Evolutionary conservation across 2,113 vertebrate species (phyloP), one percentile per base, ranked within the genome.

Genomic region (Plectropomus leopardus): DNA sequence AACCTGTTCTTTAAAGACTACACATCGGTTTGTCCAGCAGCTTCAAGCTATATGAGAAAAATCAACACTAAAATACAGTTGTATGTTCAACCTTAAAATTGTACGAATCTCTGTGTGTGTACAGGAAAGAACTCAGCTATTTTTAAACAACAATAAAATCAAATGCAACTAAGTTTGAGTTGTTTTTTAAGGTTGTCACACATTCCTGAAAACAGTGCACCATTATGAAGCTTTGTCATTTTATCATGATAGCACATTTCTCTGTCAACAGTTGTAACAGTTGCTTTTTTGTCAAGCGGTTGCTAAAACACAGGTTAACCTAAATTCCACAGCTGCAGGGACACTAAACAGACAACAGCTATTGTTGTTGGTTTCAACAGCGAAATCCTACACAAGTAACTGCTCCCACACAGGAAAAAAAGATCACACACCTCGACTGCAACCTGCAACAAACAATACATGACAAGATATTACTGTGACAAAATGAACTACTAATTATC

Each of bases 311-410:
- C 45, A 78, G n/a, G 16, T 75, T 66, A 50, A 65, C 7, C 40
- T 75, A 28, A 67, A 74, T 59, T 69, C 53, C 74, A 53, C 28
- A 28, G 76, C 34, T 54, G 40, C 74, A 58, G 32, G 14, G 30
- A 59, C 28, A 26, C 23, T 50, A 54, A 42, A 65, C 47, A 66
- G 51, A 71, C 65, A 78, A 65, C 80, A 76, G 42, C 34, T 70
- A 28, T 55, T 86, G 86, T 89, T 86, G 57, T 65, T 50, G 24
- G 85, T 88, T 83, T 67, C 70, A 87, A 83, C 72, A 90, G 36
- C 15, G 44, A 78, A 80, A 70, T 72, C 30, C 32, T 28, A 2
- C 50, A 34, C 36, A 83, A 72, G 65, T 79, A 61, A 58, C 53
- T 13, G 50, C 5, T 28, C 3, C 60, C 58, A 67, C 26, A 30